phyloP scores from a whole-genome alignment of 2,888 invertebrate genomes.

The Frankliniella intonsa region DNA sequence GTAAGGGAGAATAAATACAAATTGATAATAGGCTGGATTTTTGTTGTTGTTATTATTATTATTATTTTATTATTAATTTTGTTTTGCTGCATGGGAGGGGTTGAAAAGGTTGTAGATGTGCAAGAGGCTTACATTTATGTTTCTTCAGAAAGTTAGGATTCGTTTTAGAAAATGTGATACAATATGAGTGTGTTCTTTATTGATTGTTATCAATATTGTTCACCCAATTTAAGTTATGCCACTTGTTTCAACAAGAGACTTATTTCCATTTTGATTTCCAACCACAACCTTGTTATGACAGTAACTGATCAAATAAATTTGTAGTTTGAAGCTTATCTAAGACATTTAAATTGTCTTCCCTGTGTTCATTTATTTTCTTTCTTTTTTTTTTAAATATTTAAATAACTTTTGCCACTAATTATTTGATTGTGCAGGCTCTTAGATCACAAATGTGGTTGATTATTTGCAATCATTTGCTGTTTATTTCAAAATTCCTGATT shows the following conservation, averaged over 20 bases:
- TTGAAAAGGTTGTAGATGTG: too few species aligned
- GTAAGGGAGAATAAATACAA: too few species aligned
- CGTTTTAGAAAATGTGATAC: neutral
- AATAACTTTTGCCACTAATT: neutral
- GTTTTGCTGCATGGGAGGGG: too few species aligned
- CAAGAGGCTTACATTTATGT: neutral
- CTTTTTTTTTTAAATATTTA: neutral
- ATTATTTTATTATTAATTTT: too few species aligned
- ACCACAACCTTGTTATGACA: too few species aligned
- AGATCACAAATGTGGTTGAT: neutral
- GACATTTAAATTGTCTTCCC: neutral
- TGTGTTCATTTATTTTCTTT: neutral
- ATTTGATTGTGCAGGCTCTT: neutral
- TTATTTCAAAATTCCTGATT: neutral
- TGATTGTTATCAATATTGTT: neutral
- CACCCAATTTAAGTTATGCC: neutral
- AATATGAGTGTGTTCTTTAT: neutral
- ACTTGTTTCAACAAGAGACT: conserved; percentile 12
- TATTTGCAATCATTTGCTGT: neutral
- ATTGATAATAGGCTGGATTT: too few species aligned
- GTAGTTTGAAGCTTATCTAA: neutral
- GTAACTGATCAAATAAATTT: neutral
- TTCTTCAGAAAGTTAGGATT: neutral
- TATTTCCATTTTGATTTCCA: neutral
- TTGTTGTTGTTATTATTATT: too few species aligned